Conservation (phyloP, 2,113 vertebrate species). For the Boleophthalmus pectinirostris region DNA sequence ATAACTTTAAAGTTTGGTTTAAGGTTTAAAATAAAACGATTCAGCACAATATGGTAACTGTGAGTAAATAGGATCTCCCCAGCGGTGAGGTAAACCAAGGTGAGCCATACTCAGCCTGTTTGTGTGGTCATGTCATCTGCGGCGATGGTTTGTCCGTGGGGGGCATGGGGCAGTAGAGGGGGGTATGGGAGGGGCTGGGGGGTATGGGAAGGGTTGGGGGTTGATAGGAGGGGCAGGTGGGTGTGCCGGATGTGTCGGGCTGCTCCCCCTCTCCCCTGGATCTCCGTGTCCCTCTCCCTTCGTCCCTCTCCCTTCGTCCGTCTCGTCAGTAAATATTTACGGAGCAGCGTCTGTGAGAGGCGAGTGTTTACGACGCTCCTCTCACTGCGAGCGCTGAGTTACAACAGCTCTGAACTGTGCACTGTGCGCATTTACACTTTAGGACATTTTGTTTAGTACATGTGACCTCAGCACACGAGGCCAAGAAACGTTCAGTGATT, state of each 20-base stretch:
- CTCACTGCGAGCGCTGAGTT: slow-evolving; percentile 11
- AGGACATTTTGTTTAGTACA: slow-evolving; percentile 1
- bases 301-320: slow-evolving; percentile 28
- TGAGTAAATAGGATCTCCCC: neutral
- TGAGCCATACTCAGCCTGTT: slow-evolving; percentile 47
- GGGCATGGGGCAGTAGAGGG: neutral
- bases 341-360: slow-evolving; percentile 64
- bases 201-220: neutral
- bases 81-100: slow-evolving; percentile 17
- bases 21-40: neutral
- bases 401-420: neutral
- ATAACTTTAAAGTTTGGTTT: too few species aligned
- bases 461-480: neutral
- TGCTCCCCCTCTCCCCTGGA: slow-evolving; percentile 27
- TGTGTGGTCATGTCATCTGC: slow-evolving; percentile 19
- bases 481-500: neutral
- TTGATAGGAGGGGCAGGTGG: neutral
- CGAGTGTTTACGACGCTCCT: slow-evolving; percentile 68
- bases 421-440: neutral
- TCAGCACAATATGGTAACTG: neutral
- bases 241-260: neutral
- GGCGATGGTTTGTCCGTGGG: neutral
- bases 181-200: neutral
- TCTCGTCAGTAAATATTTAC: slow-evolving; percentile 76
- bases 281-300: slow-evolving; percentile 37